A percentile compares a stretch with the other conserved stretches of the same genome.
These are phyloP conservation scores for Eulemur rufifrons DNA, from an alignment of 2,113 vertebrate species.

Conservation along the genomic window DNA sequence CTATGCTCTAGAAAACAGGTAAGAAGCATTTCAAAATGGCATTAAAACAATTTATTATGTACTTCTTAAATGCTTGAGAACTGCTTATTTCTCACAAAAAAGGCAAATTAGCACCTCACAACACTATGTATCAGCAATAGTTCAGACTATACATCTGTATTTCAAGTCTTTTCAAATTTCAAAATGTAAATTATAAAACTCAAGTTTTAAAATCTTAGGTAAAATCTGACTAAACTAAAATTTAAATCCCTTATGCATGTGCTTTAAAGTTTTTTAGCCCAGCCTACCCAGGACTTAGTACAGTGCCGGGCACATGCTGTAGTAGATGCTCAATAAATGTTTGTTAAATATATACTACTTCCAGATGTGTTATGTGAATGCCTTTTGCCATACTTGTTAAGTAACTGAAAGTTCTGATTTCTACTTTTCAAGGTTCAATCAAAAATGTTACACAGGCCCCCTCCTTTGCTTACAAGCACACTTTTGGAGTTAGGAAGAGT, in stretches of 20 bases:
- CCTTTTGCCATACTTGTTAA: not conserved
- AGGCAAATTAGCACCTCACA: not conserved
- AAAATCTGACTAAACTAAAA: conserved; percentile 32
- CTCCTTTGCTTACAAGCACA: not conserved
- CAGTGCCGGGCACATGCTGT: not conserved
- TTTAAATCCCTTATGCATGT: not conserved
- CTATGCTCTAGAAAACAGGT: not conserved
- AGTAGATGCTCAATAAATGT: not conserved
- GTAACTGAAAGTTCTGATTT: not conserved
- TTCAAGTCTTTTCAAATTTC: not conserved
- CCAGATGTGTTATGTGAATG: not conserved
- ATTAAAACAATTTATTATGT: conserved; percentile 4
- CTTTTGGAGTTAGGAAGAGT: not conserved
- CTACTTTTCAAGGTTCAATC: conserved; percentile 28
- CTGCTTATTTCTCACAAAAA: conserved; percentile 30
- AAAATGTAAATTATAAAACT: conserved; percentile 30
- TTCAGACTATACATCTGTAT: not conserved
- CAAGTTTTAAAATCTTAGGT: conserved; percentile 1
- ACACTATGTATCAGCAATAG: not conserved
- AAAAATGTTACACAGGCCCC: not conserved
- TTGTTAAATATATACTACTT: not conserved
- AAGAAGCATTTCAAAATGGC: conserved; percentile 14
- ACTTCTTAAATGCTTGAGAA: conserved; percentile 27
- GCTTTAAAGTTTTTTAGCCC: not conserved
- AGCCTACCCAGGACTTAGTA: not conserved